Base-by-base conservation (phyloP, 1,140 invertebrate genomes). In the roundworm (Caenorhabditis elegans) region DNA sequence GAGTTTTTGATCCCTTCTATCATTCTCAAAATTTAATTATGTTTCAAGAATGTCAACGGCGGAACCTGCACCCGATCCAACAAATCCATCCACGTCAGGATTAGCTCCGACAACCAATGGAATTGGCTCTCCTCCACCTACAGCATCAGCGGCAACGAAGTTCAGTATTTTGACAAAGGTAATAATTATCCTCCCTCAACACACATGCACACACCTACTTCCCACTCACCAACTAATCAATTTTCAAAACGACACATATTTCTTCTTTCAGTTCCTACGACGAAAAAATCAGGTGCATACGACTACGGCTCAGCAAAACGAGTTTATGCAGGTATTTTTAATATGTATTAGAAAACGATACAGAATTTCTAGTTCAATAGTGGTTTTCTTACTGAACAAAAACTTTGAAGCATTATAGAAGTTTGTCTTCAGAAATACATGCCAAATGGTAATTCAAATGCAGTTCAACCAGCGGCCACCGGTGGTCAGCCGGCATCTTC, bases 301-400 rank as follows among this genome's bases (percentile, higher is more conserved):
- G 4, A 10, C 76, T 15, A 17, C n/a, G 19, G 76, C 19, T 47
- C 39, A 76, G 39, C 75, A 76, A 26, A 76, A 76, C 75, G 75
- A 76, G n/a, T 76, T 76, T 22, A 76, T 43, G 36, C 75, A 76
- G 47, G 53, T 60, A 34, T 17, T 34, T 60, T 51, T 22, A n/a
- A n/a, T 15, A 43, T 43, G 6, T 43, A 43, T 43, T 43, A n/a
- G n/a, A n/a, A n/a, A n/a, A n/a, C n/a, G n/a, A n/a, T n/a, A n/a
- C n/a, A n/a, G n/a, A n/a, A n/a, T n/a, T n/a, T n/a, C n/a, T n/a
- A n/a, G n/a, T n/a, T n/a, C n/a, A n/a, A n/a, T n/a, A n/a, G n/a
- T n/a, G n/a, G n/a, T n/a, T n/a, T n/a, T n/a, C n/a, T n/a, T n/a
- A n/a, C n/a, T n/a, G n/a, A n/a, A n/a, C n/a, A n/a, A n/a, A n/a